Conservation (phyloP, 2,113 vertebrate species). For the Periophthalmodon schlosseri region DNA sequence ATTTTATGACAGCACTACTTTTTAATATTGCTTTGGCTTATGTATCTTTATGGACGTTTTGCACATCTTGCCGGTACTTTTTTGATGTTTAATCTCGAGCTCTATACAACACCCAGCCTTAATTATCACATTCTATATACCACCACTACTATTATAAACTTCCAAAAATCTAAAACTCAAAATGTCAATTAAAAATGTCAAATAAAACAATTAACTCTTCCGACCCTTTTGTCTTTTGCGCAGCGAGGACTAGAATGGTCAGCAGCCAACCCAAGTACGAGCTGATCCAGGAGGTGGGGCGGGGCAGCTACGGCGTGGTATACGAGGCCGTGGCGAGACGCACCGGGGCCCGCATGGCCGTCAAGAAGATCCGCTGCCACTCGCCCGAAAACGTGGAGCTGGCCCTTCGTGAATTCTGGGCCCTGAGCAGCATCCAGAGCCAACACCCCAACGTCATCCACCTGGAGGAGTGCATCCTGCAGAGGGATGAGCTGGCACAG, state of each 20-base stretch:
- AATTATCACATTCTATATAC: too few relatives aligned
- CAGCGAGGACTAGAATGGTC: conserved; percentile 90
- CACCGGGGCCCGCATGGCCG: conserved; percentile 88
- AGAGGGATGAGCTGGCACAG: conserved; percentile 93
- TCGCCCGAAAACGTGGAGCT: conserved; percentile 97
- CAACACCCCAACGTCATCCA: conserved; percentile 98
- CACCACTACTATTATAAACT: too few relatives aligned
- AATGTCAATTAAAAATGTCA: neutral
- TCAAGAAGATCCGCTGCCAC: conserved; percentile 98
- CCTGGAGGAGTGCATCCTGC: conserved; percentile 95
- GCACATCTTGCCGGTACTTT: too few relatives aligned
- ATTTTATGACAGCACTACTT: too few relatives aligned
- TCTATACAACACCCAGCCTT: too few relatives aligned
- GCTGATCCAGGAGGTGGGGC: conserved; percentile 98
- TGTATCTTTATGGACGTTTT: too few relatives aligned
- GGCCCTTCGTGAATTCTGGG: conserved; percentile 97
- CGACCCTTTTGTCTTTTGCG: neutral
- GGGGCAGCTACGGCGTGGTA: conserved; percentile 97
- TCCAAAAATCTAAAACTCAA: too few relatives aligned
- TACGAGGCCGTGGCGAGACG: conserved; percentile 95
- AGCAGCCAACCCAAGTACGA: conserved; percentile 99
- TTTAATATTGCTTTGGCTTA: too few relatives aligned
- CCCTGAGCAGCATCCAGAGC: conserved; percentile 98
- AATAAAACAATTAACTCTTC: neutral
- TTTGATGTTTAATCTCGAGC: too few relatives aligned